These are phyloP conservation scores for Micropterix aruncella DNA, from an alignment of 2,888 invertebrate species.

Conservation along the genomic window DNA sequence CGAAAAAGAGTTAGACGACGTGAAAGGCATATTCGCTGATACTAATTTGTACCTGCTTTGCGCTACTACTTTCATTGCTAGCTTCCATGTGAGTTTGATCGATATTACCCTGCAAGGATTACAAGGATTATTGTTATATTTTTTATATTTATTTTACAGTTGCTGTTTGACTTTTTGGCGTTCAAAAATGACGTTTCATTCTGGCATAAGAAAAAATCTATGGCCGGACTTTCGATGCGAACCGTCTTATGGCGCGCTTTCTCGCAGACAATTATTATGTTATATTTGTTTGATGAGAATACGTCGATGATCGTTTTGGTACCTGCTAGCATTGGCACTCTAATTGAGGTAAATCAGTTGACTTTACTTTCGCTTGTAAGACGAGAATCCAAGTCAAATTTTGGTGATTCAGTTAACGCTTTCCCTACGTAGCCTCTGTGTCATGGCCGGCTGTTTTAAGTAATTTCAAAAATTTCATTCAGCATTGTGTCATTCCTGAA, in stretches of 20 bases:
- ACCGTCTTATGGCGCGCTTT: constrained; percentile 90
- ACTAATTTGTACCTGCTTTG: constrained; percentile 86
- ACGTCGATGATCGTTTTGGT: constrained; percentile 80
- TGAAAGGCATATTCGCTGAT: constrained; percentile 91
- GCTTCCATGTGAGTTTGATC: constrained; percentile 69
- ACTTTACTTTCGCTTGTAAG: constrained; percentile 4
- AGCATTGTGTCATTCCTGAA: too few relatives aligned
- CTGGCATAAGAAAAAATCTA: constrained; percentile 75
- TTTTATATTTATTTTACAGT: constrained; percentile 46
- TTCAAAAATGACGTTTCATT: constrained; percentile 97
- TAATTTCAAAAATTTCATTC: too few relatives aligned
- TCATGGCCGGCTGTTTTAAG: too few relatives aligned
- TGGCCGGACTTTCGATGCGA: constrained; percentile 80
- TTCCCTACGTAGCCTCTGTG: too few relatives aligned
- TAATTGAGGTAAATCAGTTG: constrained; percentile 87
- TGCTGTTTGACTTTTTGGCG: constrained; percentile 90
- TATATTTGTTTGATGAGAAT: constrained; percentile 84
- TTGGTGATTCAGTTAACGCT: constrained; percentile 3
- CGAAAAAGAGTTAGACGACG: constrained; percentile 90
- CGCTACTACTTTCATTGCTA: constrained; percentile 80
- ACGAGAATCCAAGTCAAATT: constrained; percentile 1
- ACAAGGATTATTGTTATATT: neutral
- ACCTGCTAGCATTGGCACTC: constrained; percentile 71
- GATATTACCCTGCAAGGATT: neutral
- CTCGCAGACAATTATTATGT: constrained; percentile 80